A percentile compares a stretch with the other conserved stretches of the same genome.
Conservation (phyloP, 2,797 vertebrate genomes). For the Passerculus sandwichensis region DNA sequence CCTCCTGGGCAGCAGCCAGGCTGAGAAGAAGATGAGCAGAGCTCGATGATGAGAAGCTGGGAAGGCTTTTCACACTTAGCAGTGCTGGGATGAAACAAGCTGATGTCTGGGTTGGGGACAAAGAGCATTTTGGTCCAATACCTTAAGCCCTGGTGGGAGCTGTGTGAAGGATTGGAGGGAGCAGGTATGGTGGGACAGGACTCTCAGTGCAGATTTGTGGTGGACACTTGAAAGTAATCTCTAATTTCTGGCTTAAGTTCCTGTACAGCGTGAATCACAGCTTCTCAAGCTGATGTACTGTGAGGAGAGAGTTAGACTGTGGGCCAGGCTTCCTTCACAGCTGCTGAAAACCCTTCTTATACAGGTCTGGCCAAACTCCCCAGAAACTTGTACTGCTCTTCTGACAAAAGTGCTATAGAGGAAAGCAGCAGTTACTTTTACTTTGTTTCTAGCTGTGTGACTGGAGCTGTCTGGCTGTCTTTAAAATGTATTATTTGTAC, state of each 20-base stretch:
- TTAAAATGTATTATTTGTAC: not conserved
- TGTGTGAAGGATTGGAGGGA: not conserved
- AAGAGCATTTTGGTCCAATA: not conserved
- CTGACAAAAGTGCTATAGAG: not conserved
- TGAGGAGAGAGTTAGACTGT: not conserved
- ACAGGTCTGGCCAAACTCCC: not conserved
- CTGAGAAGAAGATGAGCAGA: not conserved
- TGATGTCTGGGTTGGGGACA: not conserved
- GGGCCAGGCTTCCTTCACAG: not conserved
- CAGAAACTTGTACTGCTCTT: not conserved
- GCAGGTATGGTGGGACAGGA: not conserved
- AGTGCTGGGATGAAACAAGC: not conserved
- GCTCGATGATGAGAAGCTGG: not conserved
- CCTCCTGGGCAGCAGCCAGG: accelerated
- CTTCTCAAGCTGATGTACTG: not conserved
- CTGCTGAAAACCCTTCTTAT: not conserved
- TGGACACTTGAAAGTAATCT: not conserved
- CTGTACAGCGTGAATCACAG: not conserved
- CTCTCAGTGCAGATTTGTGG: no score
- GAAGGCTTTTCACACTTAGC: not conserved
- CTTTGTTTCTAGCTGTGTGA: not conserved
- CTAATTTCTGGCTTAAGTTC: not conserved
- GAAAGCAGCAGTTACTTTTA: not conserved
- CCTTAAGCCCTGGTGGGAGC: not conserved
- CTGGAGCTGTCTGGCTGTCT: not conserved